Evolutionary conservation across 2,888 invertebrate species (phyloP).

Genomic region (Pristionchus mayeri): DNA sequence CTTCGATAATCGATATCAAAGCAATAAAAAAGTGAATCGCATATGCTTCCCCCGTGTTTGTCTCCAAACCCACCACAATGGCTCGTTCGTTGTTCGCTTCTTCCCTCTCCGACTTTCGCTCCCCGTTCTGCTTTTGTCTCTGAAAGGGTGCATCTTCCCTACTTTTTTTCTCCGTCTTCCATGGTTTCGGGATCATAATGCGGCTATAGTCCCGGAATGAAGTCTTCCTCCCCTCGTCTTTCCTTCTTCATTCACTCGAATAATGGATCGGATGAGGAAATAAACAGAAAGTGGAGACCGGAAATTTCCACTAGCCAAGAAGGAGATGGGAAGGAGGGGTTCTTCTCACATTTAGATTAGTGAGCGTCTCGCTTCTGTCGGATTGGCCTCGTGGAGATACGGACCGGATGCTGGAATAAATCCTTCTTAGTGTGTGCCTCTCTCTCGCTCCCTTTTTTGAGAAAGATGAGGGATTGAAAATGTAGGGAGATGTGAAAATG

Average conservation of each 20-base stretch:
- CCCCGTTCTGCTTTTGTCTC: constrained; percentile 34
- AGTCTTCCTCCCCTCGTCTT: background rate
- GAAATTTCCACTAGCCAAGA: background rate
- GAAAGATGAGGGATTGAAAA: background rate
- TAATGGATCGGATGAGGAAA: constrained; percentile 42
- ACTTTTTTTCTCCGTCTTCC: constrained; percentile 39
- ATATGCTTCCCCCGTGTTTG: no score
- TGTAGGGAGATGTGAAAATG: background rate
- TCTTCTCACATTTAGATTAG: constrained; percentile 33
- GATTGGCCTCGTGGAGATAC: constrained; percentile 48
- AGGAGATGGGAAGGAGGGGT: background rate
- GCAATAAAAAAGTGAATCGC: no score
- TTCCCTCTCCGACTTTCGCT: background rate
- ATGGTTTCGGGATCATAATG: constrained; percentile 27
- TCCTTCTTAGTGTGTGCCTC: background rate
- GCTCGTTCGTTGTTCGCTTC: background rate
- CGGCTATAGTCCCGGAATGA: constrained; percentile 9
- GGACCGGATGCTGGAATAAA: constrained; percentile 45
- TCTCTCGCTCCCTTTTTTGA: no score
- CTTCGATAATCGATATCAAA: no score
- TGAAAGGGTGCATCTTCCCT: constrained; percentile 39
- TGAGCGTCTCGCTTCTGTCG: background rate
- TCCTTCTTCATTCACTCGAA: constrained; percentile 9
- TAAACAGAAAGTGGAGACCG: constrained; percentile 34
- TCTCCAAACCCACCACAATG: background rate